Conservation (phyloP, 1,140 invertebrate genomes). For the Papilio machaon region DNA sequence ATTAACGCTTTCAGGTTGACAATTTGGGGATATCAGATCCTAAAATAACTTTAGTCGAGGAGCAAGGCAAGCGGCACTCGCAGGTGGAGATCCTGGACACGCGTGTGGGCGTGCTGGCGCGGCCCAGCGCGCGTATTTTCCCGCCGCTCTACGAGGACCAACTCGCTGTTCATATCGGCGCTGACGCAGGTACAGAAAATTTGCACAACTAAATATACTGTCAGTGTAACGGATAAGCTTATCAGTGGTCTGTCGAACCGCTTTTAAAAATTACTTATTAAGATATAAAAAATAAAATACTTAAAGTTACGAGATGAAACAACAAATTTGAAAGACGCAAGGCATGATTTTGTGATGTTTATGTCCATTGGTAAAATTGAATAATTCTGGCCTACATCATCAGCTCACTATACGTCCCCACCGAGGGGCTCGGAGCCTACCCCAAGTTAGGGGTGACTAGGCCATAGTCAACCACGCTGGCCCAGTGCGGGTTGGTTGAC, state of each 20-base stretch:
- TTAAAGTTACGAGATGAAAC: no score
- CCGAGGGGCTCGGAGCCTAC: no score
- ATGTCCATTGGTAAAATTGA: no score
- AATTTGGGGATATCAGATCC: constrained; percentile 83
- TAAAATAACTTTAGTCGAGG: constrained; percentile 87
- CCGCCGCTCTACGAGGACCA: constrained; percentile 92
- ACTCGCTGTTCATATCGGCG: constrained; percentile 87
- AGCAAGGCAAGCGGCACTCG: constrained; percentile 85
- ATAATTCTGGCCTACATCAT: background rate
- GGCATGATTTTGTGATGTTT: background rate
- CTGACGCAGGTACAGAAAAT: constrained; percentile 75
- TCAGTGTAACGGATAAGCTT: background rate
- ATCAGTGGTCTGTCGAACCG: no score
- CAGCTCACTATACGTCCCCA: no score
- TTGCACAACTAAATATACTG: background rate
- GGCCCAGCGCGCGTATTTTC: constrained; percentile 80
- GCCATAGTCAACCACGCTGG: no score
- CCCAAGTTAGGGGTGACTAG: no score
- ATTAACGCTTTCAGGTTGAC: constrained; percentile 75
- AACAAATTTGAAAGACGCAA: no score
- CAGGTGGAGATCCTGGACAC: constrained; percentile 87
- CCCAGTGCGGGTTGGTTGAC: no score
- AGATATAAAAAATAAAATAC: no score
- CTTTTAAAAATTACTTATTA: no score
- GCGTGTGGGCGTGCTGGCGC: constrained; percentile 64